phyloP scores from a whole-genome alignment of 2,113 vertebrate genomes.

The Hippocampus comes region DNA sequence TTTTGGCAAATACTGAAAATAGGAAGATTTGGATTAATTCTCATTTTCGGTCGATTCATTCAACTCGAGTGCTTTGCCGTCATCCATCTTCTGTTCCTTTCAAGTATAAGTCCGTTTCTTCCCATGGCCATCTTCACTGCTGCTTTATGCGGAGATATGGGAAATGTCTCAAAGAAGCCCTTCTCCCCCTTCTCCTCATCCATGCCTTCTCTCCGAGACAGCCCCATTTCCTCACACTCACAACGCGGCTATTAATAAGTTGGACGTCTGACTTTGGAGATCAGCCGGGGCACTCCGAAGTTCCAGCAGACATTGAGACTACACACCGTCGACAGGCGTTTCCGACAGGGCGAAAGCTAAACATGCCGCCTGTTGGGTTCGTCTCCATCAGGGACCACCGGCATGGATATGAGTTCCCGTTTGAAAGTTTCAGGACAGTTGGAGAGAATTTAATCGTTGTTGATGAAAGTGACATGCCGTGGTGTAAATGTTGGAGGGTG shows the following conservation, averaged over 20 bases:
- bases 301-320: too few relatives aligned
- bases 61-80: conserved; percentile 4
- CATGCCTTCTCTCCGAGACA: conserved; percentile 14
- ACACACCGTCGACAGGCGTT: too few relatives aligned
- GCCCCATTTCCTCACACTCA: too few relatives aligned
- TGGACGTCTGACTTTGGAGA: too few relatives aligned
- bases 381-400: conserved; percentile 30
- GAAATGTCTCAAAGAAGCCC: conserved; percentile 57
- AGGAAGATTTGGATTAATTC: not conserved
- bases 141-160: conserved; percentile 65
- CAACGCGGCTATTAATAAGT: too few relatives aligned
- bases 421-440: conserved; percentile 32
- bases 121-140: conserved; percentile 53
- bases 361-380: conserved; percentile 27
- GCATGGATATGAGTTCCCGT: conserved; percentile 37
- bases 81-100: conserved; percentile 1
- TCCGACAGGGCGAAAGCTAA: conserved; percentile 27
- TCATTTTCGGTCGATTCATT: conserved; percentile 4
- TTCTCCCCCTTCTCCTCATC: conserved; percentile 24
- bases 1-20: not conserved
- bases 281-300: too few relatives aligned
- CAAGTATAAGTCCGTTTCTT: too few relatives aligned
- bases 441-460: conserved; percentile 18
- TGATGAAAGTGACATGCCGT: conserved; percentile 10
- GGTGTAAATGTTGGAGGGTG: not conserved